These are phyloP conservation scores for Teleopsis dalmanni DNA, from an alignment of 1,140 invertebrate genomes.

Conservation along the genomic window DNA sequence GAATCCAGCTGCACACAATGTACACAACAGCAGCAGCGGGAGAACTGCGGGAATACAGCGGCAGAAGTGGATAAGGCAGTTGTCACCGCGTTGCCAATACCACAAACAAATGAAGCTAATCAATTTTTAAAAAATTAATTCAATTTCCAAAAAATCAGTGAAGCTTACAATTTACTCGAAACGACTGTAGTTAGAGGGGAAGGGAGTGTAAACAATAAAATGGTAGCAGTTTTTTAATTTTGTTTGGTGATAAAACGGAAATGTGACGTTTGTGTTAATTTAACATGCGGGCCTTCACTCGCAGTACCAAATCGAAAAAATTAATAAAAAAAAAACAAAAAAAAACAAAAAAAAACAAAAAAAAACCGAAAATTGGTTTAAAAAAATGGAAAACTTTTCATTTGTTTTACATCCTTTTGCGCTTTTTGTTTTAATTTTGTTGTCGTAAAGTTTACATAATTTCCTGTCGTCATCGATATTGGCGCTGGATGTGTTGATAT, in stretches of 20 bases:
- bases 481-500: constrained; percentile 13
- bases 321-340: constrained; percentile 6
- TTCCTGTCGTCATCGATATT: constrained; percentile 35
- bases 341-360: neutral
- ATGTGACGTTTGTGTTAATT: constrained; percentile 17
- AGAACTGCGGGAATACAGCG: no score
- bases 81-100: no score
- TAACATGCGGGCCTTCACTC: constrained; percentile 8
- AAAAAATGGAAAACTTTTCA: neutral
- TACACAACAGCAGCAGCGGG: no score
- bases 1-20: no score
- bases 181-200: neutral
- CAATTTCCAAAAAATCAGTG: constrained; percentile 44
- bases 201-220: neutral
- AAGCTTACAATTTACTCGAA: constrained; percentile 23
- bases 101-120: constrained; percentile 16
- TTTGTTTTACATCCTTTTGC: neutral
- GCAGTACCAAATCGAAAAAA: constrained; percentile 6
- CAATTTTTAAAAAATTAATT: constrained; percentile 45
- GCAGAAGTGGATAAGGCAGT: no score
- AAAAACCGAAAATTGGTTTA: neutral
- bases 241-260: constrained; percentile 10
- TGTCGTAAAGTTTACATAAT: constrained; percentile 43
- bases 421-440: constrained; percentile 11
- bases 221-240: neutral